A percentile compares a stretch with the other conserved stretches of the same genome.
phyloP scores from a whole-genome alignment of 1,140 invertebrate species.

The Helicoverpa armigera region DNA sequence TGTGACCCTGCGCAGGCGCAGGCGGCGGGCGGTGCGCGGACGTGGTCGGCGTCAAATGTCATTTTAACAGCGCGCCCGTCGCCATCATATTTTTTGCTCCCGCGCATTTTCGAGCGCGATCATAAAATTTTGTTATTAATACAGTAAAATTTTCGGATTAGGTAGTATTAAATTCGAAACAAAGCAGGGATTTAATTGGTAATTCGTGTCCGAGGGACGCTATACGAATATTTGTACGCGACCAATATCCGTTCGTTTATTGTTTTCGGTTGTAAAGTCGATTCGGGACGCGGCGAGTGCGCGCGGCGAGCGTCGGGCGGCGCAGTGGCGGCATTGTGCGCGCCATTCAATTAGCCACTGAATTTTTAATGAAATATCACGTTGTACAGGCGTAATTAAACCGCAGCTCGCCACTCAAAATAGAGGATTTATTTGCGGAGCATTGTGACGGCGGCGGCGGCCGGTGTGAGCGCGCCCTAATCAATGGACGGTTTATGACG shows the following conservation, averaged over 20 bases:
- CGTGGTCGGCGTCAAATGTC: conserved; percentile 70
- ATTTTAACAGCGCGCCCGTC: conserved; percentile 69
- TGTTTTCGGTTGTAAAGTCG: conserved; percentile 78
- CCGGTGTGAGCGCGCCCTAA: conserved; percentile 1
- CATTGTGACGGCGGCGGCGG: conserved; percentile 6
- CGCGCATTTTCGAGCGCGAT: conserved; percentile 71
- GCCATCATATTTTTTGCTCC: conserved; percentile 70
- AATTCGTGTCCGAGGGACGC: conserved; percentile 70
- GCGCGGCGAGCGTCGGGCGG: background rate
- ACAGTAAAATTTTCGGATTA: conserved; percentile 84
- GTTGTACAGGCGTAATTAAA: conserved; percentile 32
- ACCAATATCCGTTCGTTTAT: conserved; percentile 74
- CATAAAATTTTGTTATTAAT: conserved; percentile 85
- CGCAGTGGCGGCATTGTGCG: conserved; percentile 13
- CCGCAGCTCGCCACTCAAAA: conserved; percentile 17
- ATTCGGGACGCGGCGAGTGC: conserved; percentile 54
- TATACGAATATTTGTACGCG: conserved; percentile 58
- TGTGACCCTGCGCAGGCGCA: conserved; percentile 17
- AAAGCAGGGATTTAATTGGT: conserved; percentile 84
- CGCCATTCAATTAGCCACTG: conserved; percentile 51
- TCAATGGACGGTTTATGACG: conserved; percentile 30
- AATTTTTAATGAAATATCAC: conserved; percentile 52
- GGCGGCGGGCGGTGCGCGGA: conserved; percentile 1
- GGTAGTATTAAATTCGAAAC: conserved; percentile 84
- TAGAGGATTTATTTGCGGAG: conserved; percentile 37